Evolutionary conservation across 2,113 vertebrate genomes (phyloP).

Genomic region (Ibidorhyncha struthersii): DNA sequence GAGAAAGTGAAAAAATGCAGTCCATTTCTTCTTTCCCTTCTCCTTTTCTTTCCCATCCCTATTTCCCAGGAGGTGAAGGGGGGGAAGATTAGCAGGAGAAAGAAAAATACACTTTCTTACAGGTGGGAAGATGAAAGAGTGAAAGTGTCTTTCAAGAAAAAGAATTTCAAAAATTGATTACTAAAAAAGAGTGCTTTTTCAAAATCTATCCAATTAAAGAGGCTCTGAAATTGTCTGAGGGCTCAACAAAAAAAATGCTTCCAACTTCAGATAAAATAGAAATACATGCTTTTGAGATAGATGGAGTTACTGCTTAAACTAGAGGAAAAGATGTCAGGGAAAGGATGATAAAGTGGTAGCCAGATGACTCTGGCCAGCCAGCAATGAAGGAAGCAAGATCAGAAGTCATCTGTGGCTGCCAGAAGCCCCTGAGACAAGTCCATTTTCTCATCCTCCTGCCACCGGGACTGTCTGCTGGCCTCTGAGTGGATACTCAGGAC

Average conservation of each 20-base stretch:
- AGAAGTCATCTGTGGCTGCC: not conserved
- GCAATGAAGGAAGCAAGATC: rapidly evolving
- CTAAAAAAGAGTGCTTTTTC: not conserved
- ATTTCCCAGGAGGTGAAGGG: not conserved
- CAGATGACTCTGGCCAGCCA: not conserved
- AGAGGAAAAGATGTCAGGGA: not conserved
- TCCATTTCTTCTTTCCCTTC: not conserved
- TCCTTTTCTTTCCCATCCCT: not conserved
- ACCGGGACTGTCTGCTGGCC: rapidly evolving
- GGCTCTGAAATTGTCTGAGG: not conserved
- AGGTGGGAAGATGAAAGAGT: not conserved
- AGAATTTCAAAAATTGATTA: not conserved
- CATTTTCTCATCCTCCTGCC: not conserved
- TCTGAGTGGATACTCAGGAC: not conserved
- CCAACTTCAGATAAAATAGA: not conserved
- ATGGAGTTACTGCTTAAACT: not conserved
- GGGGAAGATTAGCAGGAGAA: not conserved
- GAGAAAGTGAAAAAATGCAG: not conserved
- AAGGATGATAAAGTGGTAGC: not conserved
- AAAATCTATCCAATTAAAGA: not conserved
- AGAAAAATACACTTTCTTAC: not conserved
- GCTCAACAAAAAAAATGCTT: not conserved
- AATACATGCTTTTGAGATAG: not conserved
- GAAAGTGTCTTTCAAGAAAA: not conserved
- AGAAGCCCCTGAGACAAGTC: not conserved